Evolutionary conservation across 2,888 invertebrate species (phyloP), one percentile per base, ranked within the genome.

Genomic region (Platynereis dumerilii): DNA sequence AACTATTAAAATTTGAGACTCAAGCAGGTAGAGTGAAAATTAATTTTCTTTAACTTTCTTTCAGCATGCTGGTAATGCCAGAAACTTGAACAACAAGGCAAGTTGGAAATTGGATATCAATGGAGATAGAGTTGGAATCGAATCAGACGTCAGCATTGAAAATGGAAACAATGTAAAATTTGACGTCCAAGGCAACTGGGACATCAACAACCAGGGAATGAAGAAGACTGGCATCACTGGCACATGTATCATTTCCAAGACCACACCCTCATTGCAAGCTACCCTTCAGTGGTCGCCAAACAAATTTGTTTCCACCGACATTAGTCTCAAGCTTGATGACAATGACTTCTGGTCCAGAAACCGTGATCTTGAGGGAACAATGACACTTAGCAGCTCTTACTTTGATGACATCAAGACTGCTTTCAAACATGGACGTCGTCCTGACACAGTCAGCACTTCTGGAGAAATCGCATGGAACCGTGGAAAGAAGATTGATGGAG

Each of bases 391-490:
- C 28, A 60, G 56, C n/a, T 29, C 39, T 2, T 26, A 29, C 39
- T 54, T 60, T 17, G 67, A 69, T 53, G 60, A 66, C n/a, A 34
- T 69, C 45, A 61, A 61, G 22, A 65, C 65, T 28, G 26, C 58
- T n/a, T 59, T 70, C 64, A 57, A 65, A 22, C 62, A 67, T 34
- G 66, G 64, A 20, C 20, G 27, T 1, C 58, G n/a, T 12, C n/a
- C 57, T 22, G 55, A 56, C 12, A 44, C 24, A 20, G 44, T 65
- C 42, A 61, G 54, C 42, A 57, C 61, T 20, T 54, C 44, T 12
- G 67, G 65, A 20, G 68, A 74, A 27, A 42, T 74, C 1, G 66
- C 74, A 10, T 78, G 76, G 76, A 71, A 66, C 20, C 68, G 70
- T 15, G 60, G 69, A 22, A 72, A 74, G 28, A 74, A 68, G 48